These are phyloP conservation scores for Schlechtendalia chinensis DNA, from an alignment of 1,140 invertebrate genomes.

Conservation along the genomic window DNA sequence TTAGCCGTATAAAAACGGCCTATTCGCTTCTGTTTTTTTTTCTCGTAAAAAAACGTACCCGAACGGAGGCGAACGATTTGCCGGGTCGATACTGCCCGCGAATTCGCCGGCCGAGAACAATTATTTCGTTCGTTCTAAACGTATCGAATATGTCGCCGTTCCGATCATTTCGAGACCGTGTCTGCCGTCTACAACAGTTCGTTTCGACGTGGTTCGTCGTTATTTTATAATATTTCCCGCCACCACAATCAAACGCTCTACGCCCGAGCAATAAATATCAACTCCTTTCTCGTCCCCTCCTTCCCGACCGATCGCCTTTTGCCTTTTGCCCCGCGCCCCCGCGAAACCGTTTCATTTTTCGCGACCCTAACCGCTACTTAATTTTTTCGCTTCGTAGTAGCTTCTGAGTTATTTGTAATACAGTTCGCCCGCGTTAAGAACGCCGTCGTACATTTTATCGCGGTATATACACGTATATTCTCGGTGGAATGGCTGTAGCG, in stretches of 20 bases:
- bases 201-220: constrained; percentile 10
- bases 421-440: neutral
- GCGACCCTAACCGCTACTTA: constrained; percentile 1
- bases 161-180: too few relatives aligned
- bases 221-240: too few relatives aligned
- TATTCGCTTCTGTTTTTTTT: neutral
- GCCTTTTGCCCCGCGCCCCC: neutral
- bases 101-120: neutral
- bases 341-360: neutral
- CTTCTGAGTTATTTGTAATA: neutral
- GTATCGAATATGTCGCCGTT: neutral
- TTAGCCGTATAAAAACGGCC: neutral
- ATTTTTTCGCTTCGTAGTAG: neutral
- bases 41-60: too few relatives aligned
- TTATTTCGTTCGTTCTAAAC: neutral
- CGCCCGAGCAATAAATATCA: constrained; percentile 1
- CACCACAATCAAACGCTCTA: too few relatives aligned
- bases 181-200: neutral
- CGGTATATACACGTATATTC: neutral
- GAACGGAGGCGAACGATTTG: too few relatives aligned
- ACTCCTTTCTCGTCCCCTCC: neutral
- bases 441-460: neutral
- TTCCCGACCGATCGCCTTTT: neutral
- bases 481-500: neutral
- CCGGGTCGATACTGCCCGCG: too few relatives aligned